Conservation (phyloP, 1,140 invertebrate genomes). For the Zaprionus nigranus region DNA sequence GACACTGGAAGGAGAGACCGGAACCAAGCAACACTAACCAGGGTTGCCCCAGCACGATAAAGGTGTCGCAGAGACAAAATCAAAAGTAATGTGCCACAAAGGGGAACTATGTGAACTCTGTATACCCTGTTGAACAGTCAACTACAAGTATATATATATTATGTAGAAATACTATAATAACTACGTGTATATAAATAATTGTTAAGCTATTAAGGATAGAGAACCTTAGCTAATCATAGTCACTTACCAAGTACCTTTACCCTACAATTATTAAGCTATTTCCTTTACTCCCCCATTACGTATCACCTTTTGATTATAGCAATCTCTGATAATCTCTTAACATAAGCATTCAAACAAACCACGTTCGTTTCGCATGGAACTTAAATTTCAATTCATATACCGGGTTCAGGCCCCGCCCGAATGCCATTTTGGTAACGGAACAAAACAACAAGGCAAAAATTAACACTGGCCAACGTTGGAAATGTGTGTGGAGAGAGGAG, state of each 20-base stretch:
- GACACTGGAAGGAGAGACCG: constrained; percentile 10
- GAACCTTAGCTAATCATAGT: too few relatives aligned
- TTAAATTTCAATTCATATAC: constrained; percentile 2
- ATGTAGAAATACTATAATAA: background rate
- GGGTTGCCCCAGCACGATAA: constrained; percentile 9
- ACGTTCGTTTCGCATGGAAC: background rate
- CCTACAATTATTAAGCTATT: background rate
- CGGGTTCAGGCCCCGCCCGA: background rate
- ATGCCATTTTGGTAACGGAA: constrained; percentile 1
- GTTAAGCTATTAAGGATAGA: too few relatives aligned
- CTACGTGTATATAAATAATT: too few relatives aligned
- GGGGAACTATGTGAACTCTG: background rate
- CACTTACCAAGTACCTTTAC: too few relatives aligned
- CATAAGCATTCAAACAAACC: background rate
- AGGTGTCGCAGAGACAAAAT: background rate
- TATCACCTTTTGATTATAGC: background rate
- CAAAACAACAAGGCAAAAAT: constrained; percentile 44
- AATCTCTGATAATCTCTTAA: background rate
- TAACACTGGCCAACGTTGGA: constrained; percentile 25
- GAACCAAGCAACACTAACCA: constrained; percentile 30
- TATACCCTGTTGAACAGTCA: background rate
- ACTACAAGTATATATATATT: background rate
- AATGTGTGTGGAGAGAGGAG: background rate
- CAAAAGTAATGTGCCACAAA: background rate
- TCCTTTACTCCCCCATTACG: background rate